Base-by-base conservation (phyloP, 2,888 invertebrate genomes). In the Proisotoma minuta region DNA sequence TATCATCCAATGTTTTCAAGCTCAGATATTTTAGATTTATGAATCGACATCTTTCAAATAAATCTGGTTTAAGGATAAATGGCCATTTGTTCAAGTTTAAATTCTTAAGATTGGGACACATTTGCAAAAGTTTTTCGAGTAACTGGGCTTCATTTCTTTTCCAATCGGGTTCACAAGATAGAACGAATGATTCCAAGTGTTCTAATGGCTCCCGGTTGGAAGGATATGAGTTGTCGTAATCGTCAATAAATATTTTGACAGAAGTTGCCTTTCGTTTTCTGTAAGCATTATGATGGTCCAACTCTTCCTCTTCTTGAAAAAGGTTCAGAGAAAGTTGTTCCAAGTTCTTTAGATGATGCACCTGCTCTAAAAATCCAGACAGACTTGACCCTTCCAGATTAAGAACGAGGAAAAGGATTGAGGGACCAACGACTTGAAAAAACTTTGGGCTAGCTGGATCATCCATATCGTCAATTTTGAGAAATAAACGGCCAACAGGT, bases 51-150 rank as follows among this genome's bases (percentile, higher is more conserved):
- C 39, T 24, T 15, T 52, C 18, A 28, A 68, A 65, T 5, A 68
- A 49, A 47, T 63, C 49, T 1, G 20, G 18, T 28, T 57, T 51
- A 15, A 68, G 22, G 1, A 50, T 59, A 20, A 68, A 68, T 8
- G 68, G 60, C 68, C 68, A 68, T 27, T 68, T 65, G 29, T 43
- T 26, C 20, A 68, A 43, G 50, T 68, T 68, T 22, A 68, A 40
- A 22, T 68, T 68, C 27, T 61, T 62, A 23, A 68, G 28, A 26
- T 65, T 58, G 1, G 68, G 62, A 1, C 62, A 58, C n/a, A 53
- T 47, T 39, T 28, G 20, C 4, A 68, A 5, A 0, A 68, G 50
- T 29, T 63, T 58, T 20, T 65, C 63, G 28, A 68, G 39, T 1
- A 65, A 47, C 26, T 20, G 23, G 3, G 58, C 53, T 22, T 63